Evolutionary conservation across 2,888 invertebrate genomes (phyloP), one percentile per base, ranked within the genome.

Genomic region (Drosophila siamana): DNA sequence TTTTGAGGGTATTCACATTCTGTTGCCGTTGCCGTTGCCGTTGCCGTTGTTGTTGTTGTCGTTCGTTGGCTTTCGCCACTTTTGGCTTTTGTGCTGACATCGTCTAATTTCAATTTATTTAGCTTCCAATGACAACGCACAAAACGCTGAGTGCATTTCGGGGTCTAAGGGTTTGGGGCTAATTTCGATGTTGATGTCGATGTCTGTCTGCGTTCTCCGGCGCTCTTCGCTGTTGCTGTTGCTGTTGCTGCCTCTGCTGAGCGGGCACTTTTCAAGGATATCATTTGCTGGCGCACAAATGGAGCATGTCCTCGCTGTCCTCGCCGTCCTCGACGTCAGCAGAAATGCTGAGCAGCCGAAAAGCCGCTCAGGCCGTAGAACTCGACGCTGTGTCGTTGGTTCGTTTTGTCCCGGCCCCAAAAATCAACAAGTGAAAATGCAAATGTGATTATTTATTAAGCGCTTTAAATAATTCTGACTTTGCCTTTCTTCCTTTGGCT

Each of bases 341-440:
- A 74, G 41, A 69, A 63, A 64, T 26, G 55, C 63, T 38, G 33
- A 60, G 47, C 30, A 50, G 33, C 36, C 24, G 33, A 38, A 50
- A 61, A 24, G 24, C 24, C 5, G 24, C 24, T 24, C 24, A 24
- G 5, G 24, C 24, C 5, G 5, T 5, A 24, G 3, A 24, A 24
- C 51, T 61, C 44, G 30, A 44, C 43, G 15, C 9, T 30, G n/a
- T n/a, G n/a, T n/a, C n/a, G n/a, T n/a, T n/a, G n/a, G n/a, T n/a
- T n/a, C n/a, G n/a, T n/a, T n/a, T n/a, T n/a, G n/a, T n/a, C 41
- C 22, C 26, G 36, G 43, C 30, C 55, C 50, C 44, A 47, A 80
- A 71, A 86, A 88, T 89, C 87, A 88, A 88, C 89, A 89, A 88
- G 89, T 88, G 76, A 84, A 88, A 88, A 89, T 89, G 87, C 80